Percentiles rank a stretch among this genome's conserved stretches.
Evolutionary conservation across 1,140 invertebrate genomes (phyloP).

Genomic region (Schlechtendalia chinensis): DNA sequence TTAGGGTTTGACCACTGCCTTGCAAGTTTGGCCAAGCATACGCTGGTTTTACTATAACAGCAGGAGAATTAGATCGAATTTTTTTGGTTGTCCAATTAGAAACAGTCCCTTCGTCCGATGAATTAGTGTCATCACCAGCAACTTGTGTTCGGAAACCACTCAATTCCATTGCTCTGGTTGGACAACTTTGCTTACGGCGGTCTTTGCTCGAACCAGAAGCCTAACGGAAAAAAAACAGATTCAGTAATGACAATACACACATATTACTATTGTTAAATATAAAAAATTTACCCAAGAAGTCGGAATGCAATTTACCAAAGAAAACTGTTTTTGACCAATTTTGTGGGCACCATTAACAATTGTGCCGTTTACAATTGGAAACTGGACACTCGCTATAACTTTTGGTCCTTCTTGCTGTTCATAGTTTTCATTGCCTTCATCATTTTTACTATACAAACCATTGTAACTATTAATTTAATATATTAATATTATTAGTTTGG

Average conservation of each 20-base stretch:
- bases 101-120: slow-evolving; percentile 41
- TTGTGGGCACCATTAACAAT: slow-evolving; percentile 38
- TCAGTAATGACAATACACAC: neutral
- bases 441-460: slow-evolving; percentile 34
- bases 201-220: slow-evolving; percentile 60
- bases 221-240: slow-evolving; percentile 4
- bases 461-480: slow-evolving; percentile 31
- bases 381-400: slow-evolving; percentile 39
- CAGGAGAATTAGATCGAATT: slow-evolving; percentile 38
- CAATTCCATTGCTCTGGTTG: slow-evolving; percentile 63
- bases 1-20: slow-evolving; percentile 30
- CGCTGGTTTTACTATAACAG: slow-evolving; percentile 37
- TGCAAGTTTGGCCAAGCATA: slow-evolving; percentile 44
- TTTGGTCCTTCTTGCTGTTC: slow-evolving; percentile 30
- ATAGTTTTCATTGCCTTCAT: slow-evolving; percentile 30
- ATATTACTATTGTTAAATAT: neutral
- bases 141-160: slow-evolving; percentile 45
- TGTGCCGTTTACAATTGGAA: slow-evolving; percentile 43
- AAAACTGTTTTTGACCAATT: slow-evolving; percentile 42
- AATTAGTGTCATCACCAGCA: slow-evolving; percentile 43
- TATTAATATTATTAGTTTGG: slow-evolving; percentile 3
- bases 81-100: slow-evolving; percentile 41
- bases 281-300: slow-evolving; percentile 29
- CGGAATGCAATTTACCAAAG: slow-evolving; percentile 38
- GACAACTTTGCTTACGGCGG: slow-evolving; percentile 72